Evolutionary conservation across 1,140 invertebrate genomes (phyloP).

Genomic region (Caenorhabditis inopinata): DNA sequence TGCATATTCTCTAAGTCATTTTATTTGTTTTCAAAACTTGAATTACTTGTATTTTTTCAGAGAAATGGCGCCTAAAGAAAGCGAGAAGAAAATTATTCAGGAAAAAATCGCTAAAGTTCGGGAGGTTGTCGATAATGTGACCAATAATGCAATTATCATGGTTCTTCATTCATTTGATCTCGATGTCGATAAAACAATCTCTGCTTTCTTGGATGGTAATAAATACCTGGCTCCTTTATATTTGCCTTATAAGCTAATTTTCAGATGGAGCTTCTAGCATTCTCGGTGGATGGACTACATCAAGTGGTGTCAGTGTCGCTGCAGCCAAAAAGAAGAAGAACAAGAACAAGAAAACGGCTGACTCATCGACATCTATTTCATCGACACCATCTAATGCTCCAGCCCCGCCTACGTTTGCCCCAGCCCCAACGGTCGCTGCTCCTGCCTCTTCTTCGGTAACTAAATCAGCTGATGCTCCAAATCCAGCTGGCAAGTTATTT

Average conservation of each 20-base stretch:
- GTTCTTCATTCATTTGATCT: conserved; percentile 65
- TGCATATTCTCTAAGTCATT: background rate
- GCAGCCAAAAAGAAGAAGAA: conserved; percentile 39
- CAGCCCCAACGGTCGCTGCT: conserved; percentile 18
- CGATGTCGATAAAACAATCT: conserved; percentile 61
- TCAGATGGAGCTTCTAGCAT: conserved; percentile 40
- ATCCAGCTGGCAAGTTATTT: background rate
- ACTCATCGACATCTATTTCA: background rate
- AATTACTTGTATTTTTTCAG: background rate
- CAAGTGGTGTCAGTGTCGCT: conserved; percentile 14
- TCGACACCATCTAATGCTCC: background rate
- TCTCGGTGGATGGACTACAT: conserved; percentile 34
- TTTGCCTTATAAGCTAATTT: background rate
- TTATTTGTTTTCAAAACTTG: background rate
- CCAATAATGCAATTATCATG: conserved; percentile 64
- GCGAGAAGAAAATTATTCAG: conserved; percentile 59
- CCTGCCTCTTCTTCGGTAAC: conserved; percentile 21
- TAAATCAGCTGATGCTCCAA: conserved; percentile 16
- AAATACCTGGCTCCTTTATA: background rate
- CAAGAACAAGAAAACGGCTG: conserved; percentile 33
- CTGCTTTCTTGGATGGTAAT: conserved; percentile 55
- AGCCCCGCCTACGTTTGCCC: background rate
- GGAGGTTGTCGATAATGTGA: conserved; percentile 54
- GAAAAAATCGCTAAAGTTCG: conserved; percentile 60
- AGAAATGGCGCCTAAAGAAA: conserved; percentile 46